phyloP scores from a whole-genome alignment of 2,113 vertebrate species.

The Lycaon pictus region DNA sequence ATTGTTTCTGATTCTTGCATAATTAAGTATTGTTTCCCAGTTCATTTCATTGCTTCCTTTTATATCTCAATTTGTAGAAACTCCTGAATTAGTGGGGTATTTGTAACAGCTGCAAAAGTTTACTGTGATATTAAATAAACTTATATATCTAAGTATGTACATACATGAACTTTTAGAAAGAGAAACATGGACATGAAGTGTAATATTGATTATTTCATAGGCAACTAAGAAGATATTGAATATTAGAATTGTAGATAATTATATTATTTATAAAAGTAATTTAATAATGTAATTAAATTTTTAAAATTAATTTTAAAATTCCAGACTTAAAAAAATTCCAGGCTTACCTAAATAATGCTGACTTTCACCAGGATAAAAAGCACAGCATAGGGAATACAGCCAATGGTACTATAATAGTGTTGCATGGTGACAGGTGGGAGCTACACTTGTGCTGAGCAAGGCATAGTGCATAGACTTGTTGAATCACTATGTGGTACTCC shows the following conservation, averaged over 20 bases:
- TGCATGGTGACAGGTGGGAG: neutral
- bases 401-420: too few species aligned
- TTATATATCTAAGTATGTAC: neutral
- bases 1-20: neutral
- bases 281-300: neutral
- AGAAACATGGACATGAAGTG: neutral
- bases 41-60: constrained; percentile 1
- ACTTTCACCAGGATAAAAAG: neutral
- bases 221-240: neutral
- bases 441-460: neutral
- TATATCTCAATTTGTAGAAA: neutral
- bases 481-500: neutral
- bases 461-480: neutral
- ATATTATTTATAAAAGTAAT: constrained; percentile 12
- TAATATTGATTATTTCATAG: neutral
- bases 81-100: neutral
- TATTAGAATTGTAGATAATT: neutral
- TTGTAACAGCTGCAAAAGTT: neutral
- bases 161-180: neutral
- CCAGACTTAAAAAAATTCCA: neutral
- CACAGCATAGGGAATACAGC: neutral
- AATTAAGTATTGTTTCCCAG: neutral
- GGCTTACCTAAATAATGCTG: neutral
- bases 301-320: neutral
- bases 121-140: neutral